Evolutionary conservation across 2,113 vertebrate species (phyloP).

Genomic region (Rhipidura dahli): DNA sequence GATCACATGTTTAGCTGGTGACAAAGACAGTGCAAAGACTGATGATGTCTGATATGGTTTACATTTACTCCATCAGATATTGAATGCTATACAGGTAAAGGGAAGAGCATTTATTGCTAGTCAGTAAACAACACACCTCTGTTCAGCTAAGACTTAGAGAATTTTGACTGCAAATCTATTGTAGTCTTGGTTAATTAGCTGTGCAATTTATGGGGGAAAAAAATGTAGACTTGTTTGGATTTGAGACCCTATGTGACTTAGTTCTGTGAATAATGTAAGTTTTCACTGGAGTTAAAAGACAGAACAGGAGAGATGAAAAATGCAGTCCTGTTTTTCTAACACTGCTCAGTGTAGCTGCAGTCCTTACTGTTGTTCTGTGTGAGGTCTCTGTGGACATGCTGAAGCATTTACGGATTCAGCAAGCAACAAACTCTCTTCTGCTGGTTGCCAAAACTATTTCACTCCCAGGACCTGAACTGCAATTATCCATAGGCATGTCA

Average conservation of each 20-base stretch:
- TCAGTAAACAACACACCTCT: not conserved
- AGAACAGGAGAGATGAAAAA: not conserved
- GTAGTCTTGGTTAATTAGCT: not conserved
- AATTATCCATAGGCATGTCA: not conserved
- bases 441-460: not conserved
- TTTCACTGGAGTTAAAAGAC: not conserved
- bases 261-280: not conserved
- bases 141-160: not conserved
- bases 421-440: not conserved
- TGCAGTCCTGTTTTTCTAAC: not conserved
- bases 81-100: not conserved
- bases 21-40: not conserved
- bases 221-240: not conserved
- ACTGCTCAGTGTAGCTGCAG: not conserved
- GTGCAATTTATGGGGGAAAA: not conserved
- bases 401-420: not conserved
- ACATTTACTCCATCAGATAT: not conserved
- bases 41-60: not conserved
- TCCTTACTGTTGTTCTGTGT: accelerated
- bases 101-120: not conserved
- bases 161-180: not conserved
- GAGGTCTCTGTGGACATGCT: not conserved
- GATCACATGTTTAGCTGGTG: not conserved
- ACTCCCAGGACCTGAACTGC: not conserved
- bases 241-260: not conserved